These are phyloP conservation scores for Sipha maydis DNA, from an alignment of 2,888 invertebrate species.

Conservation along the genomic window DNA sequence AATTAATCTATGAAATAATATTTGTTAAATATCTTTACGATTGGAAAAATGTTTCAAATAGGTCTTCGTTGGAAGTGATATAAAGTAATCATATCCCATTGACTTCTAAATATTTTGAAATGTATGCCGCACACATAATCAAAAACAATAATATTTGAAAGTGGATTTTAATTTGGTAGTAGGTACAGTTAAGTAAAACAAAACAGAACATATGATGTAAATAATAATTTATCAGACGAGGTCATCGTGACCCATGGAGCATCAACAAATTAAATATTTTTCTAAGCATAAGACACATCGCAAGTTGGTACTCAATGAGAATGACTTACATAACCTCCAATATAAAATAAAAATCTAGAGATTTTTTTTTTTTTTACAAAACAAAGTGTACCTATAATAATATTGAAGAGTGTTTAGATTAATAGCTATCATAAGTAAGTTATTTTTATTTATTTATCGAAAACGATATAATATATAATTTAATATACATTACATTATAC, in stretches of 20 bases:
- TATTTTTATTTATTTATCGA: too few relatives aligned
- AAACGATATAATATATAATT: background rate
- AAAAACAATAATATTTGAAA: constrained; percentile 43
- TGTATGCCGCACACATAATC: background rate
- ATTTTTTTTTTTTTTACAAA: background rate
- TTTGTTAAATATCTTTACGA: too few relatives aligned
- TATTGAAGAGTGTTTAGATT: background rate
- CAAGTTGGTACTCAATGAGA: background rate
- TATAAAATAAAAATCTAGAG: background rate
- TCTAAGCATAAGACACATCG: background rate
- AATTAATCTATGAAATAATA: too few relatives aligned
- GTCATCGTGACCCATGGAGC: constrained; percentile 36
- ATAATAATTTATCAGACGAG: constrained; percentile 40
- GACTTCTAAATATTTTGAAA: constrained; percentile 22
- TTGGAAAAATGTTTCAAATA: background rate
- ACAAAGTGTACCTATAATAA: too few relatives aligned
- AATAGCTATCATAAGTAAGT: too few relatives aligned
- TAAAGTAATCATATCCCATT: background rate
- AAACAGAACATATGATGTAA: constrained; percentile 40
- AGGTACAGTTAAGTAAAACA: constrained; percentile 33
- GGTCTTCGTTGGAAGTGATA: background rate
- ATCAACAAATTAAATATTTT: constrained; percentile 29
- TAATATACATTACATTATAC: constrained; percentile 9
- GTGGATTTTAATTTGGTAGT: constrained; percentile 14
- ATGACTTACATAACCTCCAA: background rate